Evolutionary conservation across 1,140 invertebrate genomes (phyloP), one percentile per base, ranked within the genome.

Genomic region (Caligus rogercresseyi): DNA sequence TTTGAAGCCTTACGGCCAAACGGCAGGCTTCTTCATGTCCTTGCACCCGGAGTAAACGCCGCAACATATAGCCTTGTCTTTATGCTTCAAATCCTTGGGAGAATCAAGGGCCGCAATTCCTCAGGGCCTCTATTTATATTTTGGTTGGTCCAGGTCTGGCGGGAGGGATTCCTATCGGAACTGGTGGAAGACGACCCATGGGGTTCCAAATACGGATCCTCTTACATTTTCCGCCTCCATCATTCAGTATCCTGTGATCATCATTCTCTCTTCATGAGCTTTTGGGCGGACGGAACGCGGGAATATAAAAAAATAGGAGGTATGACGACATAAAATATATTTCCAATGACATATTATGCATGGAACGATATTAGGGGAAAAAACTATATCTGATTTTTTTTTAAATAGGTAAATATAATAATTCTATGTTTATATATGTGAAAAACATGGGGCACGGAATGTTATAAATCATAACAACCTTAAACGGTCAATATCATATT

Each of bases 221-320:
- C 14, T 2, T 15, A 20, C 57, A 26, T 60, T 60, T 13, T 25
- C 25, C 24, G 51, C 57, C 2, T 18, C 24, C 16, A 16, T 43
- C 2, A 43, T 60, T 19, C 57, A 60, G 51, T 60, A 60, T 25
- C 57, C 57, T 11, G 26, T 25, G 14, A 21, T 60, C 23, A 26
- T 60, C n/a, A 25, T 25, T 15, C 16, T 43, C 15, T 60, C 15
- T 60, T 60, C n/a, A 24, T 60, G 26, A n/a, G 18, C 26, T 60
- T 21, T 25, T 60, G 57, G 57, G 57, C 57, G 7, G 57, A 60
- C 43, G 24, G 20, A 13, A 53, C 11, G 15, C 18, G 20, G 16
- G 16, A 43, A 3, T 31, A 60, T 4, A 43, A 24, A 13, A 60
- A 60, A 18, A 24, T 60, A 13, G 57, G 26, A 26, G 57, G 57